Evolutionary conservation across 2,888 invertebrate species (phyloP).

Genomic region (Acrocyrtus sp.): DNA sequence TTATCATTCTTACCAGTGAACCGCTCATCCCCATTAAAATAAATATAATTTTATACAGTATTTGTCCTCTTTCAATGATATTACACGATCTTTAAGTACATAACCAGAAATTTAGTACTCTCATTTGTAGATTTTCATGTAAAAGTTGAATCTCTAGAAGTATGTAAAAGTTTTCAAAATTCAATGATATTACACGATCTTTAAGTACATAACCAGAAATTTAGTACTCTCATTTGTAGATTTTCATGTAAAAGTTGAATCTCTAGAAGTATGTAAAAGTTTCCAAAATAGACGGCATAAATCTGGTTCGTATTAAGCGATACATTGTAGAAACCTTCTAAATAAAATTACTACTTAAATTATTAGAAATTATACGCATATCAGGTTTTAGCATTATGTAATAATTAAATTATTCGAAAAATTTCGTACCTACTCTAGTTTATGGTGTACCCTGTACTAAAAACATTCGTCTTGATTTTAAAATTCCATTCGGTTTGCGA

Average conservation of each 20-base stretch:
- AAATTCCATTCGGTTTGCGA: not conserved
- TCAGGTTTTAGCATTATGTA: not conserved
- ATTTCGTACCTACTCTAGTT: not conserved
- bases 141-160: not conserved
- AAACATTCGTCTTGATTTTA: not conserved
- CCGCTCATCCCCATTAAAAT: too few relatives aligned
- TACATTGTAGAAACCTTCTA: too few relatives aligned
- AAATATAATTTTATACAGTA: conserved; percentile 19
- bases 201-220: not conserved
- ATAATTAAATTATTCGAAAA: too few relatives aligned
- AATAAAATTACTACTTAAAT: not conserved
- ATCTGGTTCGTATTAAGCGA: too few relatives aligned
- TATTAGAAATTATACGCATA: not conserved
- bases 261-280: conserved; percentile 5
- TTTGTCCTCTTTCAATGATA: conserved; percentile 16
- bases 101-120: not conserved
- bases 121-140: not conserved
- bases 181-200: not conserved
- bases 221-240: not conserved
- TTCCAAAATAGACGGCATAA: too few relatives aligned
- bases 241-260: not conserved
- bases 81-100: conserved; percentile 13
- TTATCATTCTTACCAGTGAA: not conserved
- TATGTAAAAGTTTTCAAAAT: not conserved
- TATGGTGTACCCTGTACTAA: not conserved